A percentile compares a stretch with the other conserved stretches of the same genome.
Evolutionary conservation across 2,113 vertebrate genomes (phyloP).

Genomic region (Rhadina sibilatrix): DNA sequence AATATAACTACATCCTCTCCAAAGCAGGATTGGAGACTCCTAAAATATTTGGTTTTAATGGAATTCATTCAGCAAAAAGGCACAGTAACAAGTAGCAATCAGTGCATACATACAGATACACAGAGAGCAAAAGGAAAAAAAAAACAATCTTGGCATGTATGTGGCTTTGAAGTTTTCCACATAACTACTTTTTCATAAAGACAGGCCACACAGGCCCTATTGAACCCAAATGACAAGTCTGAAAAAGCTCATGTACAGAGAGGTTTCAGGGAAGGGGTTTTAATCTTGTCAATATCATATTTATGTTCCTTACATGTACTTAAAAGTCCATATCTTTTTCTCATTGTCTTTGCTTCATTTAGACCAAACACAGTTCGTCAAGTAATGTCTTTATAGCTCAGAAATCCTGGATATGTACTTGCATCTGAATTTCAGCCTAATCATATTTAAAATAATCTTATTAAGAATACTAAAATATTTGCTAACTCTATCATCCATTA

Average conservation of each 20-base stretch:
- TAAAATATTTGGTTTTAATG: accelerated
- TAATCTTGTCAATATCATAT: background rate
- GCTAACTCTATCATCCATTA: background rate
- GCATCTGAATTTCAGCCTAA: background rate
- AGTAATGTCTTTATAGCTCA: background rate
- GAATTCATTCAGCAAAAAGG: background rate
- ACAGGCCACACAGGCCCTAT: background rate
- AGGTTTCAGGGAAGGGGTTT: background rate
- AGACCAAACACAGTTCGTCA: background rate
- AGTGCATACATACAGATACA: background rate
- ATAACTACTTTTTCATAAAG: background rate
- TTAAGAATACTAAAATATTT: background rate
- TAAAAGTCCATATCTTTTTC: background rate
- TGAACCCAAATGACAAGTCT: background rate
- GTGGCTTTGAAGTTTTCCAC: background rate
- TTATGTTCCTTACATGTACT: background rate
- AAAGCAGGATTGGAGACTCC: background rate
- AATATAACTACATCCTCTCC: background rate
- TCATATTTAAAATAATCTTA: background rate
- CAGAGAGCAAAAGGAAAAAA: background rate
- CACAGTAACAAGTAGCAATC: background rate
- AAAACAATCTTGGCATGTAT: background rate
- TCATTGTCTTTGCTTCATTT: background rate
- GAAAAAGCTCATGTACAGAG: background rate
- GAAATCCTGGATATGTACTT: background rate